Evolutionary conservation across 2,113 vertebrate species (phyloP).

Genomic region (Rhombomys opimus): DNA sequence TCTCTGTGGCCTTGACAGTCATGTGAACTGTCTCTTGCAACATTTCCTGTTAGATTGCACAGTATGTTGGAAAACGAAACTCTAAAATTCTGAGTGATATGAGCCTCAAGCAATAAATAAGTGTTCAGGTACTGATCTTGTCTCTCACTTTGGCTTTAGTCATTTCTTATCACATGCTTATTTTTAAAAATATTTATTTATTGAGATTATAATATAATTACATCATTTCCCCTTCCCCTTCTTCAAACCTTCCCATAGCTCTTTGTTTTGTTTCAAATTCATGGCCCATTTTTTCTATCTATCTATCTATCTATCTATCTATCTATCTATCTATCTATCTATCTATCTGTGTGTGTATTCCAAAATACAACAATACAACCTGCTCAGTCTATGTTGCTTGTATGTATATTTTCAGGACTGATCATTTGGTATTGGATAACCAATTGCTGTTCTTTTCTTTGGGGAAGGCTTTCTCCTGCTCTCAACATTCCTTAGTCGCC

Average conservation of each 20-base stretch:
- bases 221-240: not conserved
- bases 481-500: not conserved
- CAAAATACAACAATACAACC: not conserved
- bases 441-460: not conserved
- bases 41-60: not conserved
- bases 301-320: too few species aligned
- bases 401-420: not conserved
- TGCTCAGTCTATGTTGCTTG: not conserved
- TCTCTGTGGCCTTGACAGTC: not conserved
- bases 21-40: not conserved
- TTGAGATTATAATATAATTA: not conserved
- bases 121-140: not conserved
- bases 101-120: slow-evolving; percentile 11
- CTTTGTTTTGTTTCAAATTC: not conserved
- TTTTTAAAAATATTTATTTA: not conserved
- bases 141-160: not conserved
- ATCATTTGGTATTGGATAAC: not conserved
- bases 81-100: not conserved
- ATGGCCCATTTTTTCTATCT: not conserved
- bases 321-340: too few species aligned
- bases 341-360: not conserved
- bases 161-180: not conserved
- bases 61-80: slow-evolving; percentile 11
- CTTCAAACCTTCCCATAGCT: not conserved
- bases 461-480: not conserved